Evolutionary conservation across 2,113 vertebrate species (phyloP).

Genomic region (Neoarius graeffei): DNA sequence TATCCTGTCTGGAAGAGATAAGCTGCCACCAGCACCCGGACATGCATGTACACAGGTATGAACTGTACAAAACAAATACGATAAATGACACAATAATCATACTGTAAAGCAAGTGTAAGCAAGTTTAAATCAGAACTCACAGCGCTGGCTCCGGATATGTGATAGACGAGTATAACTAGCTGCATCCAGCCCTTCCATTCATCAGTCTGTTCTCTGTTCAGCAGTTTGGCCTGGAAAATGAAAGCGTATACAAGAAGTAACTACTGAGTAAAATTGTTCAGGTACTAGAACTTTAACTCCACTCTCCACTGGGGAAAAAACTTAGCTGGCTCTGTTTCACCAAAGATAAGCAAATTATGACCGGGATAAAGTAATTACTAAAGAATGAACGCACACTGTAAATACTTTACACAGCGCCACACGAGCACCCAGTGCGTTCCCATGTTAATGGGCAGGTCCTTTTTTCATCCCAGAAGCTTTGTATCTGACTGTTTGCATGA

Average conservation of each 20-base stretch:
- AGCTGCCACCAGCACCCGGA: constrained; percentile 93
- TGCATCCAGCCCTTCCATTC: constrained; percentile 99
- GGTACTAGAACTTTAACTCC: not conserved
- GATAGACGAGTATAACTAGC: constrained; percentile 97
- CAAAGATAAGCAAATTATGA: not conserved
- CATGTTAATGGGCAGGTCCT: not conserved
- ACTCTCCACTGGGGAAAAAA: not conserved
- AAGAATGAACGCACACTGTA: not conserved
- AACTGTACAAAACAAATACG: constrained; percentile 77
- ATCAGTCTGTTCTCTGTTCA: constrained; percentile 97
- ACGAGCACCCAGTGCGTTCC: not conserved
- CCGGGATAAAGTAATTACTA: not conserved
- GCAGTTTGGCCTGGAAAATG: constrained; percentile 83
- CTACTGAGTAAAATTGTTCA: not conserved
- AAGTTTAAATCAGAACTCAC: constrained; percentile 75
- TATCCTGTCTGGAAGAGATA: constrained; percentile 98
- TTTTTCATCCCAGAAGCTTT: not conserved
- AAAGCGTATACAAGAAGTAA: not conserved
- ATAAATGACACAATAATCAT: not conserved
- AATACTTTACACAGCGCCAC: not conserved
- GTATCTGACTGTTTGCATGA: not conserved
- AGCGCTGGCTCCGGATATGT: constrained; percentile 95
- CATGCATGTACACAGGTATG: constrained; percentile 97
- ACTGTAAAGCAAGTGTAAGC: not conserved
- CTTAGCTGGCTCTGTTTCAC: not conserved